Evolutionary conservation across 2,797 vertebrate genomes (phyloP), one percentile per base, ranked within the genome.

Genomic region (Lepilemur septentrionalis): DNA sequence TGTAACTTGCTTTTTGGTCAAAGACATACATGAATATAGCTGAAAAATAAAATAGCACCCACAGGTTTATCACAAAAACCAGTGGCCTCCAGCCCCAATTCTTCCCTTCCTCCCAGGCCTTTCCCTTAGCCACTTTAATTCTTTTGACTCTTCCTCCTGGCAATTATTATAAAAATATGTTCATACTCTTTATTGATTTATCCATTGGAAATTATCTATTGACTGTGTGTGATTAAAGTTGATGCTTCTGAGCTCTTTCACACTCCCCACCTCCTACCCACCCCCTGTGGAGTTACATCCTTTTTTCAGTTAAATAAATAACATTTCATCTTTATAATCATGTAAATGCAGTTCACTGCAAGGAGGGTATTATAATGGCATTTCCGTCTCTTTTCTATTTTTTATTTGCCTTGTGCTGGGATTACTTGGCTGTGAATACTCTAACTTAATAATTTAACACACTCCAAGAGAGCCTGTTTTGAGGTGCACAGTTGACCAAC

Each of bases 281-380:
- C 3, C 72, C 52, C 28, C 23, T 38, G 32, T 7, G 14, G 0
- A 43, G 23, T 12, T 10, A 38, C 43, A 20, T 32, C 38, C 7
- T 25, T 55, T 73, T 75, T 38, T 38, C 38, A 38, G 57, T 38
- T 38, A 50, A 50, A 69, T 78, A 86, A 59, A 72, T 38, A 76
- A 52, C 20, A 9, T 55, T 12, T 32, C 28, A 25, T 18, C 32
- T 63, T 73, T 35, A 50, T 5, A 7, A 30, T 14, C 17, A 5
- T 7, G 52, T 13, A 63, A n/a, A 61, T 2, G 10, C 5, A 14
- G 72, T 7, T 43, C 61, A 20, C 8, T 2, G 2, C 0, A 10
- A 3, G 0, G 35, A 72, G 15, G 23, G 32, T 0, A 7, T 13
- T 11, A 20, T 2, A 4, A 23, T 0, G 8, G 72, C 18, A 73